These are phyloP conservation scores for Xylota segnis DNA, from an alignment of 2,888 invertebrate genomes.

Conservation along the genomic window DNA sequence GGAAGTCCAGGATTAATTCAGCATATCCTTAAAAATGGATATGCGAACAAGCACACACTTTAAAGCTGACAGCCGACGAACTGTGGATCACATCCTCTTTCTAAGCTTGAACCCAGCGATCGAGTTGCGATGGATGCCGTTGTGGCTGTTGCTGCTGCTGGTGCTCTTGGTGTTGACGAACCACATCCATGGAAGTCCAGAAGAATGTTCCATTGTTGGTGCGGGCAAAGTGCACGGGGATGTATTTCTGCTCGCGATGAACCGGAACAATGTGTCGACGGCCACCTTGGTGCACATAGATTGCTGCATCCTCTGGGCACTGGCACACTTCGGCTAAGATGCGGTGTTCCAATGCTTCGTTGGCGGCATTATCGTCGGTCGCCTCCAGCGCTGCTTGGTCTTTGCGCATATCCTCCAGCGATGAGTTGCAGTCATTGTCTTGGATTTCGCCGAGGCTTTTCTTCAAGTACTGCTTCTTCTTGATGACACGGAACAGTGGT, in stretches of 20 bases:
- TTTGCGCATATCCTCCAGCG: slow-evolving; percentile 83
- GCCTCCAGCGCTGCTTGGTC: slow-evolving; percentile 80
- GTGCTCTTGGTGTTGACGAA: slow-evolving; percentile 77
- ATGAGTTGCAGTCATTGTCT: slow-evolving; percentile 81
- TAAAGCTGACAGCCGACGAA: slow-evolving; percentile 62
- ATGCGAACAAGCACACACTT: slow-evolving; percentile 66
- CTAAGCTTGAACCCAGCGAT: slow-evolving; percentile 83
- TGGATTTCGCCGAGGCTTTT: slow-evolving; percentile 83
- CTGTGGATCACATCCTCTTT: background rate
- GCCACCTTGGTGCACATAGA: slow-evolving; percentile 87
- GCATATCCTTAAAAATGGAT: slow-evolving; percentile 56
- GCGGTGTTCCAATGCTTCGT: slow-evolving; percentile 92
- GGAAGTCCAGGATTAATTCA: slow-evolving; percentile 69
- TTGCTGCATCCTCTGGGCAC: slow-evolving; percentile 88
- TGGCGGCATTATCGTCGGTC: slow-evolving; percentile 85
- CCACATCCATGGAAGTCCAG: slow-evolving; percentile 88
- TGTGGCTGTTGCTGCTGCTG: slow-evolving; percentile 79
- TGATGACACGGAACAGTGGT: slow-evolving; percentile 82
- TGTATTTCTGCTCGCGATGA: slow-evolving; percentile 81
- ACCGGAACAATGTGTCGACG: slow-evolving; percentile 84
- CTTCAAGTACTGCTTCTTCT: slow-evolving; percentile 81
- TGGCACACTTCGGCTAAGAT: slow-evolving; percentile 89
- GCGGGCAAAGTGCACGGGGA: slow-evolving; percentile 91
- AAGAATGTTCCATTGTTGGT: slow-evolving; percentile 93
- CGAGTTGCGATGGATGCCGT: slow-evolving; percentile 79